Base-by-base conservation (phyloP, 2,113 vertebrate species). In the Scomber japonicus region DNA sequence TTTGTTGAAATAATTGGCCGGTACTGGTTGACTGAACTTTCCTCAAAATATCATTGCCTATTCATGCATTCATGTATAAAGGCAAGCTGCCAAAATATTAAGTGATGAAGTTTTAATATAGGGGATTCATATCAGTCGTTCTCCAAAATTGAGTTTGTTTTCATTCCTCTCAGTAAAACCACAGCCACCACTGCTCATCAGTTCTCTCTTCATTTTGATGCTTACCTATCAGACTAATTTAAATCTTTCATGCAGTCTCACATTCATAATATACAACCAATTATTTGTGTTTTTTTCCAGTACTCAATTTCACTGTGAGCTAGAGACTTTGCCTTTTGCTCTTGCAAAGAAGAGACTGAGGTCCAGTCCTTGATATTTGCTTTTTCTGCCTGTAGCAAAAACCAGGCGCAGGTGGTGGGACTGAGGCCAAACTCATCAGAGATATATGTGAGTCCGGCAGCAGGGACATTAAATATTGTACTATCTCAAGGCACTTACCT, bases 221-320 rank as follows among this genome's bases (percentile, higher is more conserved):
- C 44, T 75, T 69, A 30, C 79, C 55, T 45, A 54, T 72, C 77
- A 61, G 51, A 78, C 71, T 85, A 60, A 78, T 91, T 88, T 87
- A 80, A 76, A 73, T 71, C 75, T 49, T 57, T 82, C 49, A 60
- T 69, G 17, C 45, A 68, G 51, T 72, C 75, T 68, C 72, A 62
- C 78, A 84, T 88, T 61, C 45, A 90, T 89, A 86, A 88, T 86
- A 83, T 71, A 90, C 74, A 14, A 35, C 60, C 51, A 76, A 82
- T 88, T 79, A 80, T 78, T 88, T 2, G 11, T 13, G 11, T 61
- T 30, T 2, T 44, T 64, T 71, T 57, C 54, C 31, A 14, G 45
- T 45, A 27, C 61, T 56, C 27, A 27, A 64, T 71, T 69, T 77
- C 60, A 79, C 81, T 78, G 48, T 5, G 46, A 88, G 71, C 81